Percentiles rank a stretch among this genome's conserved stretches.
Evolutionary conservation across 2,888 invertebrate genomes (phyloP).

Genomic region (Druceiella hillmani): DNA sequence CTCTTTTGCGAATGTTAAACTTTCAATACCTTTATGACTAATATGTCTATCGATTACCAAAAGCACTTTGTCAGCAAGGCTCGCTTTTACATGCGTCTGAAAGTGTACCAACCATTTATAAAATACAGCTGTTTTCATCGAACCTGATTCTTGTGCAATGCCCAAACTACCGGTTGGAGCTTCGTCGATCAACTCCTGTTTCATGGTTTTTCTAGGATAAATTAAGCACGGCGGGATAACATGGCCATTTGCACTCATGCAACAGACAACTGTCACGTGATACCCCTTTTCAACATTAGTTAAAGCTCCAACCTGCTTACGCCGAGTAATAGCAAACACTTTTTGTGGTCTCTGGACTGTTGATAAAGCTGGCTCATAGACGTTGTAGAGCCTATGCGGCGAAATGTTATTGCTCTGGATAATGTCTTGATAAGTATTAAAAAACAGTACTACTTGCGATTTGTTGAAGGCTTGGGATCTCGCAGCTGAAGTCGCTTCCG

Average conservation of each 20-base stretch:
- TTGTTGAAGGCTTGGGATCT: constrained; percentile 17
- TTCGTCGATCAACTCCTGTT: constrained; percentile 28
- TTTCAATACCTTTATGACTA: constrained; percentile 22
- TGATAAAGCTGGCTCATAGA: constrained; percentile 34
- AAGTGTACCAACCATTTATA: constrained; percentile 27
- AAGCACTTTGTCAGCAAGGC: constrained; percentile 25
- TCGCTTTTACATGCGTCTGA: constrained; percentile 22
- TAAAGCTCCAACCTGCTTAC: constrained; percentile 32
- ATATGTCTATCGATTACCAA: constrained; percentile 28
- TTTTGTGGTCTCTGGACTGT: constrained; percentile 33
- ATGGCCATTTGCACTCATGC: constrained; percentile 27
- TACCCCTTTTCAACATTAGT: constrained; percentile 33
- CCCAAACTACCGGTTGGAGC: constrained; percentile 31
- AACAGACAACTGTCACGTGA: constrained; percentile 30
- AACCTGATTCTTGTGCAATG: constrained; percentile 27
- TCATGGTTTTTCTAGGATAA: constrained; percentile 29
- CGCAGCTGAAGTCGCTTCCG: constrained; percentile 20
- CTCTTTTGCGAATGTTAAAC: constrained; percentile 27
- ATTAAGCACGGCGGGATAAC: constrained; percentile 31
- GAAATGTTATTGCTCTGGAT: constrained; percentile 13
- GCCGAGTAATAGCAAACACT: constrained; percentile 30
- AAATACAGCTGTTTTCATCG: constrained; percentile 29
- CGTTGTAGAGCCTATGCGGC: constrained; percentile 30
- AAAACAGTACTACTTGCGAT: constrained; percentile 19
- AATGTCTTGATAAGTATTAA: constrained; percentile 6